Evolutionary conservation across 2,113 vertebrate species (phyloP).

Genomic region (Phalacrocorax brasilianus): DNA sequence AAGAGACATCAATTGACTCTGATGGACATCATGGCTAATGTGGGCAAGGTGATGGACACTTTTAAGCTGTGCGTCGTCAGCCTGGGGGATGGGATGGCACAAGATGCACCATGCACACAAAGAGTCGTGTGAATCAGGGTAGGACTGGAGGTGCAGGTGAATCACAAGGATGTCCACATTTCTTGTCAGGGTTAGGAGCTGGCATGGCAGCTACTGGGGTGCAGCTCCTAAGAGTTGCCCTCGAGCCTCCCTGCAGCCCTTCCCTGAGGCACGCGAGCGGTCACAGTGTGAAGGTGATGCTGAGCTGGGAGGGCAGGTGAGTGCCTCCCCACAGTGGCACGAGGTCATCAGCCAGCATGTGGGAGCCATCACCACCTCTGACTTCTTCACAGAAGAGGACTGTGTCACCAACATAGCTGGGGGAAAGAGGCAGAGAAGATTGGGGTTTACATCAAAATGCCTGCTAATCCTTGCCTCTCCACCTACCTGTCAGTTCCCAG

Average conservation of each 20-base stretch:
- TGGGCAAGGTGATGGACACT: background rate
- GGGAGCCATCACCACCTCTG: background rate
- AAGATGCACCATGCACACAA: accelerated
- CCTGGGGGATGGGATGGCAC: background rate
- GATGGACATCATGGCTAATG: background rate
- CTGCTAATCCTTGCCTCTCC: background rate
- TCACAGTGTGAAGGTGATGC: background rate
- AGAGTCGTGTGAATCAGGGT: background rate
- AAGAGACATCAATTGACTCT: background rate
- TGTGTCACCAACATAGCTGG: background rate
- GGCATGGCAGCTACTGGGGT: background rate
- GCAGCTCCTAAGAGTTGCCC: background rate
- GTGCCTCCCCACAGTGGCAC: accelerated
- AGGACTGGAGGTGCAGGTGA: background rate
- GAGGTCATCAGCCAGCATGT: background rate
- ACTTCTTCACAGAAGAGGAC: background rate
- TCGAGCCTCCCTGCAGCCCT: background rate
- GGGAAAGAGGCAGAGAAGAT: background rate
- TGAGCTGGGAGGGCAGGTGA: background rate
- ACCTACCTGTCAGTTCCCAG: background rate
- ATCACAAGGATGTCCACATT: background rate
- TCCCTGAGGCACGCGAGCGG: accelerated
- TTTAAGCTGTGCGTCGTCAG: background rate
- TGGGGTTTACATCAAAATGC: background rate
- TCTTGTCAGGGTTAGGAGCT: accelerated